phyloP scores from a whole-genome alignment of 2,113 vertebrate genomes.

The Eurystomus gularis region DNA sequence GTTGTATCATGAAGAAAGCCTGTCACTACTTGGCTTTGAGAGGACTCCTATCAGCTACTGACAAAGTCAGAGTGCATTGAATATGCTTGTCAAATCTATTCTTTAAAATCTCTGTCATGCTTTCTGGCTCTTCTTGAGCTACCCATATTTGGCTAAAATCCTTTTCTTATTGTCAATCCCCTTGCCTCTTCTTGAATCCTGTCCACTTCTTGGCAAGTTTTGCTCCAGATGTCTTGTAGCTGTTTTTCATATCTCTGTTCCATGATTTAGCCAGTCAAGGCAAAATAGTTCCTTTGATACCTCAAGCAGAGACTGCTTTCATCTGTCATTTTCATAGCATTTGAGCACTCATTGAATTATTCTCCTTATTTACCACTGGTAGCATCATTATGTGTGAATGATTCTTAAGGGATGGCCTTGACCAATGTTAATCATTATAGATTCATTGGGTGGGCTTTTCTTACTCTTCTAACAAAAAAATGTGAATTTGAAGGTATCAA shows the following conservation, averaged over 20 bases:
- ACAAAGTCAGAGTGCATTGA: neutral
- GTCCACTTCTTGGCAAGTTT: slow-evolving; percentile 43
- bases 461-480: neutral
- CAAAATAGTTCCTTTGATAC: slow-evolving; percentile 26
- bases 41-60: slow-evolving; percentile 9
- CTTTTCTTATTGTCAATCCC: neutral
- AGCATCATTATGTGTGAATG: neutral
- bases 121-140: slow-evolving; percentile 1
- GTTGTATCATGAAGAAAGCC: neutral
- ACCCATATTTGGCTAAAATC: neutral
- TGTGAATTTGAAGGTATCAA: neutral
- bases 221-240: neutral
- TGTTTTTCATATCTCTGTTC: neutral
- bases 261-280: neutral
- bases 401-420: neutral
- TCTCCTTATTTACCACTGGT: neutral
- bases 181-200: slow-evolving; percentile 36
- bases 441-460: neutral
- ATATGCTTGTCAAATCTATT: slow-evolving; percentile 46
- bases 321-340: neutral
- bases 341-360: neutral
- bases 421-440: neutral
- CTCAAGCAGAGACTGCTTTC: neutral
- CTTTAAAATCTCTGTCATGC: slow-evolving; percentile 10
- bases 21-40: slow-evolving; percentile 40